Evolutionary conservation across 2,797 vertebrate genomes (phyloP), one percentile per base, ranked within the genome.

Genomic region (Bradypodion ventrale): DNA sequence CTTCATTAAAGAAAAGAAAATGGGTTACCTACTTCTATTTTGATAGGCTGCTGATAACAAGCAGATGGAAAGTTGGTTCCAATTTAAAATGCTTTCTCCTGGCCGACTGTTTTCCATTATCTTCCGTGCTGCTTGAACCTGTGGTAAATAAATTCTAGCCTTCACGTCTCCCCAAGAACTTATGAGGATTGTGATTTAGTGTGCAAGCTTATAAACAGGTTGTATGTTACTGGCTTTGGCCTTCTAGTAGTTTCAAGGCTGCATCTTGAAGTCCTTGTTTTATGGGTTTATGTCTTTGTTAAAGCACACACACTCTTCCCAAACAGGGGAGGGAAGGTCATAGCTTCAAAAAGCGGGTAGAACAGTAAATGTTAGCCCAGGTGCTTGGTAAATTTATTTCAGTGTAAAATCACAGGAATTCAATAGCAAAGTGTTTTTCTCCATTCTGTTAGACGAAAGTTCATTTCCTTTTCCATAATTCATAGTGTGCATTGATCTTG

Each of bases 81-180:
- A 87, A 84, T 91, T 78, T 94, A 93, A 75, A 85, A 92, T 89
- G 21, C 88, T 37, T 87, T 91, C 16, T 75, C 90, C 82, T 80
- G 60, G 65, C 87, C 95, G 93, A 93, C 76, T 90, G 89, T 92
- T 95, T 94, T 84, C 83, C 66, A 88, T 95, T 93, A 93, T 88
- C 90, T 66, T 89, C n/a, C 87, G 85, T 66, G 42, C 91, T 93
- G 89, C 92, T 92, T 81, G 91, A 95, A 93, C 83, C 83, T 89
- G 83, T 23, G 83, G 82, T 90, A 92, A 92, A 94, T 88, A 87
- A 94, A 93, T 92, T 89, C 46, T 87, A 79, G 70, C 87, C 87
- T 83, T 82, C 82, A n/a, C 90, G 89, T 88, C 56, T 82, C 74
- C 74, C 52, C 90, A 85, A 85, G 86, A 90, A 84, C 72, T 77